Conservation (phyloP, 2,888 invertebrate genomes). For the Ctenicera cuprea region DNA sequence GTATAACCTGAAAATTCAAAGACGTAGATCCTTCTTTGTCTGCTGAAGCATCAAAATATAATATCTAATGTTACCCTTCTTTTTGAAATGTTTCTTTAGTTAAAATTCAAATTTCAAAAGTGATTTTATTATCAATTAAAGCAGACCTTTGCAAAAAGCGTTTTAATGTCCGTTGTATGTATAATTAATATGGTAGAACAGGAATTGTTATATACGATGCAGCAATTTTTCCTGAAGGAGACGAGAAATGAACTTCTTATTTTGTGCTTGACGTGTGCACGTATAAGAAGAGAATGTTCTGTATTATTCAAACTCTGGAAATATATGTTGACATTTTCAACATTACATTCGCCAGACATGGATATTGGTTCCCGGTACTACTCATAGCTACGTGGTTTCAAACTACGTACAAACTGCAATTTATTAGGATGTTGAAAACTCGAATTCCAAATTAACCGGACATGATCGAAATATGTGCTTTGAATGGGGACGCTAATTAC, state of each 20-base stretch:
- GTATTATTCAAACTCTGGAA: conserved; percentile 48
- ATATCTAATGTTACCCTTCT: background rate
- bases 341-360: conserved; percentile 48
- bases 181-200: background rate
- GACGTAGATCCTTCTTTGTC: background rate
- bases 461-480: conserved; percentile 65
- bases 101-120: background rate
- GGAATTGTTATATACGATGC: background rate
- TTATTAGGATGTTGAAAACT: conserved; percentile 63
- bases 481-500: conserved; percentile 65
- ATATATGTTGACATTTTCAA: conserved; percentile 49
- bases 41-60: background rate
- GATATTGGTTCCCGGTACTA: conserved; percentile 51
- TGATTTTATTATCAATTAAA: too few relatives aligned
- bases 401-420: conserved; percentile 65
- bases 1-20: background rate
- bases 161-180: too few relatives aligned
- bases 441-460: conserved; percentile 66
- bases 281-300: conserved; percentile 46
- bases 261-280: conserved; percentile 44
- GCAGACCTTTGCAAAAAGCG: too few relatives aligned
- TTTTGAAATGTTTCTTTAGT: too few relatives aligned
- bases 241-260: conserved; percentile 31
- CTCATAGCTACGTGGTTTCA: conserved; percentile 58
- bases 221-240: conserved; percentile 6